Percentiles rank a stretch among this genome's conserved stretches.
Evolutionary conservation across 2,113 vertebrate genomes (phyloP).

Genomic region (Pica pica): DNA sequence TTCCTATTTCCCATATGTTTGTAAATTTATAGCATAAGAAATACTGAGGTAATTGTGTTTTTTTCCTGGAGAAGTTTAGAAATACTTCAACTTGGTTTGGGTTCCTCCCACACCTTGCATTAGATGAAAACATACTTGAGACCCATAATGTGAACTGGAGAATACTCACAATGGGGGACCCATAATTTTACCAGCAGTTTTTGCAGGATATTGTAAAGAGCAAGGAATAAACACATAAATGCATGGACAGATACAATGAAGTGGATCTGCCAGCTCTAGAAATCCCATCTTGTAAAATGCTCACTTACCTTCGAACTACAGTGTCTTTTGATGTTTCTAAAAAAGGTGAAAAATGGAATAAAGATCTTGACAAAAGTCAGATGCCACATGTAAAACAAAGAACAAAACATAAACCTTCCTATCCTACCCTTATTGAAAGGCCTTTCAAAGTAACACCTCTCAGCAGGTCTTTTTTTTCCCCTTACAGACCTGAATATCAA

Average conservation of each 20-base stretch:
- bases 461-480: neutral
- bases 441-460: neutral
- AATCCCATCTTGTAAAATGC: neutral
- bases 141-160: neutral
- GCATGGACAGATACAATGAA: neutral
- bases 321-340: neutral
- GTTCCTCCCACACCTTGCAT: neutral
- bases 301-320: neutral
- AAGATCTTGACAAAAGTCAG: neutral
- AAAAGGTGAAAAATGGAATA: neutral
- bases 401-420: neutral
- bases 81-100: neutral
- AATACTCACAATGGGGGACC: neutral
- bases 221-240: neutral
- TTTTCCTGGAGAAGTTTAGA: neutral
- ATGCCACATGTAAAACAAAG: neutral
- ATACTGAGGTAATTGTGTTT: neutral
- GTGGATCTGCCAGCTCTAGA: neutral
- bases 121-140: neutral
- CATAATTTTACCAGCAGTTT: neutral
- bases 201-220: neutral
- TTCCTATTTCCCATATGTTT: neutral
- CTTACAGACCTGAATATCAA: conserved; percentile 69
- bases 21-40: neutral
- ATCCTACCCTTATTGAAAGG: neutral